Conservation (phyloP, 2,113 vertebrate genomes). For the Aleadryas rufinucha region DNA sequence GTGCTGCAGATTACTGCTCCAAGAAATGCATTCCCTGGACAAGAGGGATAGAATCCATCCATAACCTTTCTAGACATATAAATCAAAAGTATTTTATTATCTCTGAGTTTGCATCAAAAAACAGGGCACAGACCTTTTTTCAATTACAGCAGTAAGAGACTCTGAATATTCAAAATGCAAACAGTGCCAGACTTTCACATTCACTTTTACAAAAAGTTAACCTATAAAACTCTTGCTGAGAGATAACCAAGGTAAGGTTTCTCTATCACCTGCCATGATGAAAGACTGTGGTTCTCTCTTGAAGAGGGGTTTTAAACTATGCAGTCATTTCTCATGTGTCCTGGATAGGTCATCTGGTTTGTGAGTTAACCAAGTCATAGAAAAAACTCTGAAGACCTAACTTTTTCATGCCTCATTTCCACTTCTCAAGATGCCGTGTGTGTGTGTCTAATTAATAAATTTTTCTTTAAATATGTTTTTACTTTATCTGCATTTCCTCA, state of each 20-base stretch:
- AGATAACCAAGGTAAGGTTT: neutral
- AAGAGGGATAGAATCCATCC: neutral
- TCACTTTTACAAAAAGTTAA: neutral
- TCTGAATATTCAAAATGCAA: neutral
- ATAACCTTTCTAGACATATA: neutral
- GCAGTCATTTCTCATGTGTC: neutral
- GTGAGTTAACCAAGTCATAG: neutral
- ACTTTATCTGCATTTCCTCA: neutral
- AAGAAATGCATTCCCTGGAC: neutral
- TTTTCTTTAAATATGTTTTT: neutral
- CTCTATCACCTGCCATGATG: neutral
- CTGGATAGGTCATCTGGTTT: neutral
- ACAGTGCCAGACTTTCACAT: neutral
- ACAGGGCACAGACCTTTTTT: neutral
- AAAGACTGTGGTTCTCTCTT: neutral
- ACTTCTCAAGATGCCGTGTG: neutral
- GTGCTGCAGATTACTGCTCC: neutral
- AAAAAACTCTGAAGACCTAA: neutral
- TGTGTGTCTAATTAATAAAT: neutral
- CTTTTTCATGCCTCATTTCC: neutral
- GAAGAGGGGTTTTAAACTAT: neutral
- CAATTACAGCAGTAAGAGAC: neutral
- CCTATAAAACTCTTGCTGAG: neutral
- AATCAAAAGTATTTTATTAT: neutral
- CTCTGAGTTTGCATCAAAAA: neutral